phyloP scores from a whole-genome alignment of 2,888 invertebrate genomes.

The Eristalinus sepulchralis region DNA sequence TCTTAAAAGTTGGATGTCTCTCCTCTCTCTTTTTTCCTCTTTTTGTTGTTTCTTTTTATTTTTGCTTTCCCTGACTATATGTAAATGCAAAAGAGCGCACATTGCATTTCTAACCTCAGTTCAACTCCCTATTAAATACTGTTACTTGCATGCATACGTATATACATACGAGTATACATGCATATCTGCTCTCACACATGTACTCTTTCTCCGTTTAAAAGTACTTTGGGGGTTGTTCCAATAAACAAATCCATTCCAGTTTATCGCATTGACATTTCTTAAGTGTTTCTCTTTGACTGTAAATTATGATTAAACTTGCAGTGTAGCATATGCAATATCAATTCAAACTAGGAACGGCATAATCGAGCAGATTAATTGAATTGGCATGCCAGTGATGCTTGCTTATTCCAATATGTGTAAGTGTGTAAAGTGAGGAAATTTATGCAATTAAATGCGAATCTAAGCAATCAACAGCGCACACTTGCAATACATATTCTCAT shows the following conservation, averaged over 20 bases:
- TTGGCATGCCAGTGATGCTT: background rate
- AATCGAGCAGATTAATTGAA: background rate
- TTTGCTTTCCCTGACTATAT: no score
- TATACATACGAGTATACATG: background rate
- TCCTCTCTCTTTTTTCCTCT: no score
- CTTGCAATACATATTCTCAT: background rate
- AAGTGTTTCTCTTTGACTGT: background rate
- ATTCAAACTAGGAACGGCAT: background rate
- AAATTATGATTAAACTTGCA: background rate
- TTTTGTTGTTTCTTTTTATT: no score
- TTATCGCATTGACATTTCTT: background rate
- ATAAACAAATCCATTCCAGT: background rate
- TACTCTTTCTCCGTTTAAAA: background rate
- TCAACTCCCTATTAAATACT: background rate
- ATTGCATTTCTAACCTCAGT: background rate
- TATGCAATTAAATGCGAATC: background rate
- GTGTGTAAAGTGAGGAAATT: background rate
- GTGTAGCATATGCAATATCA: background rate
- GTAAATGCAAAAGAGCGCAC: no score
- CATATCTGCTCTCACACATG: background rate
- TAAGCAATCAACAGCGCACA: background rate
- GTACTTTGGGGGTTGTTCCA: background rate
- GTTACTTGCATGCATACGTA: no score
- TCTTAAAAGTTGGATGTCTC: no score
- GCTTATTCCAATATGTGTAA: background rate